Evolutionary conservation across 2,113 vertebrate genomes (phyloP).

Genomic region (Bettongia penicillata): DNA sequence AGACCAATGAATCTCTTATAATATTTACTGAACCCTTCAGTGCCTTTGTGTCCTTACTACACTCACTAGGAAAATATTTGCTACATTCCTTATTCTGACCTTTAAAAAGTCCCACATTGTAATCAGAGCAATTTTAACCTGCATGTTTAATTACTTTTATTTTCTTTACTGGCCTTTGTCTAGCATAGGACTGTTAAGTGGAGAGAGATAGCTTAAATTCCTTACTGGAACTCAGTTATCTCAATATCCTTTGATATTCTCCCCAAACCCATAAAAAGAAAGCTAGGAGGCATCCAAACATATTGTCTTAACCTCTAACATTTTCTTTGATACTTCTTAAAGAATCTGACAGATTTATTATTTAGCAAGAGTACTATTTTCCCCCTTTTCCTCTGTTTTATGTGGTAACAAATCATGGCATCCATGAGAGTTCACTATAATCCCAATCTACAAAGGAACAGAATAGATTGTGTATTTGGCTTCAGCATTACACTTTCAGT

Average conservation of each 20-base stretch:
- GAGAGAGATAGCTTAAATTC: constrained; percentile 64
- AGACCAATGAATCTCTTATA: background rate
- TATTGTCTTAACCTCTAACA: constrained; percentile 20
- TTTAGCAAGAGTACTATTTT: constrained; percentile 35
- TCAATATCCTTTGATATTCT: constrained; percentile 52
- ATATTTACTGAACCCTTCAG: background rate
- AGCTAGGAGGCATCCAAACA: constrained; percentile 35
- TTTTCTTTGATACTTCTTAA: constrained; percentile 34
- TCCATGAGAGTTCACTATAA: constrained; percentile 47
- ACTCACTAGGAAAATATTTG: background rate
- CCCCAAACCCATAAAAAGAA: background rate
- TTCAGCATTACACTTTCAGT: constrained; percentile 53
- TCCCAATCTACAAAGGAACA: constrained; percentile 47
- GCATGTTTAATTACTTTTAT: constrained; percentile 60
- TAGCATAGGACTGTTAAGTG: constrained; percentile 47
- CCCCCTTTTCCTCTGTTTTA: constrained; percentile 19
- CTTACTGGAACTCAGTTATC: constrained; percentile 38
- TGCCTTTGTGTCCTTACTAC: background rate
- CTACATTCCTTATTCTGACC: constrained; percentile 4
- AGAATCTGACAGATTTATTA: constrained; percentile 62
- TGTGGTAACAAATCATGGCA: constrained; percentile 52
- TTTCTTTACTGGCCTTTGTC: constrained; percentile 69
- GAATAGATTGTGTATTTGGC: constrained; percentile 22
- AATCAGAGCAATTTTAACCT: constrained; percentile 62
- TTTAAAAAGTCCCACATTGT: constrained; percentile 43